Evolutionary conservation across 2,888 invertebrate species (phyloP).

Genomic region (Gnatocerus cornutus): DNA sequence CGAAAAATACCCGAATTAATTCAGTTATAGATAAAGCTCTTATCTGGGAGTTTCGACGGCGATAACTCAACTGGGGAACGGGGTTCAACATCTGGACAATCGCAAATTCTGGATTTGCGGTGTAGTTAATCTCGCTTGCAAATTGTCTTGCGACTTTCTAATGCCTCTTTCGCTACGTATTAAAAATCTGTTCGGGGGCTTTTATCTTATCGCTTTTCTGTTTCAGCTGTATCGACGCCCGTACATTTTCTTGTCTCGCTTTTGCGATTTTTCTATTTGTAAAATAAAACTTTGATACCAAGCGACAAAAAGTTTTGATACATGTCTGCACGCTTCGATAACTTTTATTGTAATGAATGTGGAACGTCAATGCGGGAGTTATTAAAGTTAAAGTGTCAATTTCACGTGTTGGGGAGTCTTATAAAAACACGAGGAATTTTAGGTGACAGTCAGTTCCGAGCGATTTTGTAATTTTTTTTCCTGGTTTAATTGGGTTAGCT

Average conservation of each 20-base stretch:
- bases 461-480: no score
- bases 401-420: no score
- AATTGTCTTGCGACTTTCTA: constrained; percentile 33
- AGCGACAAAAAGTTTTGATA: constrained; percentile 17
- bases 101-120: constrained; percentile 13
- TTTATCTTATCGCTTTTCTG: no score
- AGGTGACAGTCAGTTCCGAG: no score
- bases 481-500: no score
- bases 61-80: constrained; percentile 3
- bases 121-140: constrained; percentile 15
- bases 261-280: neutral
- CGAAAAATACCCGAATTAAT: constrained; percentile 8
- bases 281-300: neutral
- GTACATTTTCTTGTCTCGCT: neutral
- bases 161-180: no score
- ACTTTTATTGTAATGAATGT: constrained; percentile 18
- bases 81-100: constrained; percentile 12
- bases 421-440: no score
- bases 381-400: neutral
- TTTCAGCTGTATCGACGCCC: neutral
- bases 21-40: constrained; percentile 12
- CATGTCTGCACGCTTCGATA: constrained; percentile 12
- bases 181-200: no score
- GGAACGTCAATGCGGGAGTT: constrained; percentile 12
- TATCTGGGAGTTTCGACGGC: constrained; percentile 10